Percentiles rank a stretch among this genome's conserved stretches.
phyloP scores from a whole-genome alignment of 2,797 vertebrate genomes.

The Crypturellus tataupa region DNA sequence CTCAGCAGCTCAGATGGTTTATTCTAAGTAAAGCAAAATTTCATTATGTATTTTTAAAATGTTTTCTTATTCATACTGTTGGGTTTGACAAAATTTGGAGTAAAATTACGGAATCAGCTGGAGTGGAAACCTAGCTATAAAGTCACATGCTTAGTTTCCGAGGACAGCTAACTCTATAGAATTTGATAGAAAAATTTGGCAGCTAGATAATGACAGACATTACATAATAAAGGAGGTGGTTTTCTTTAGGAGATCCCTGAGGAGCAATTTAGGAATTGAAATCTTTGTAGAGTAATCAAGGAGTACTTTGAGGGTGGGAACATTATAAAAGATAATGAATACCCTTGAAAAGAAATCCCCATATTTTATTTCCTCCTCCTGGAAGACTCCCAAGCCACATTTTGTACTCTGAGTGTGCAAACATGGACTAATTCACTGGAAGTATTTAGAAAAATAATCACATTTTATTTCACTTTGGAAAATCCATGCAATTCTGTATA shows the following conservation, averaged over 20 bases:
- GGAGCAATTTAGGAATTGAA: not conserved
- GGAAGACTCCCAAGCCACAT: not conserved
- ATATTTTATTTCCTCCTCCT: conserved; percentile 1
- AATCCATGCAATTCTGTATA: not conserved
- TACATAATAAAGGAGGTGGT: not conserved
- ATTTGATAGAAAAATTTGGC: conserved; percentile 24
- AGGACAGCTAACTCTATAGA: not conserved
- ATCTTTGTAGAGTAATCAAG: conserved; percentile 30
- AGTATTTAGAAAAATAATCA: conserved; percentile 15
- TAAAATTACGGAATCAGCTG: not conserved
- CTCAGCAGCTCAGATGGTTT: not conserved
- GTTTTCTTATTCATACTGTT: not conserved
- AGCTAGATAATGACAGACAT: not conserved
- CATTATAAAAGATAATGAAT: conserved; percentile 2
- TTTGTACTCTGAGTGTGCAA: not conserved
- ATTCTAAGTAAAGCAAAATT: not conserved
- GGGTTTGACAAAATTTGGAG: not conserved
- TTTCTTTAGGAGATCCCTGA: conserved; percentile 9
- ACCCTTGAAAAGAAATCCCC: not conserved
- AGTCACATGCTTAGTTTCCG: not conserved
- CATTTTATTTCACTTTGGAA: conserved; percentile 45
- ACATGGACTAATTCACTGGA: not conserved
- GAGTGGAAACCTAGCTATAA: conserved; percentile 2
- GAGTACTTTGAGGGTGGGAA: not conserved
- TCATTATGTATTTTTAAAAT: not conserved